Evolutionary conservation across 2,113 vertebrate genomes (phyloP), one percentile per base, ranked within the genome.

Genomic region (Laticauda laticaudata): DNA sequence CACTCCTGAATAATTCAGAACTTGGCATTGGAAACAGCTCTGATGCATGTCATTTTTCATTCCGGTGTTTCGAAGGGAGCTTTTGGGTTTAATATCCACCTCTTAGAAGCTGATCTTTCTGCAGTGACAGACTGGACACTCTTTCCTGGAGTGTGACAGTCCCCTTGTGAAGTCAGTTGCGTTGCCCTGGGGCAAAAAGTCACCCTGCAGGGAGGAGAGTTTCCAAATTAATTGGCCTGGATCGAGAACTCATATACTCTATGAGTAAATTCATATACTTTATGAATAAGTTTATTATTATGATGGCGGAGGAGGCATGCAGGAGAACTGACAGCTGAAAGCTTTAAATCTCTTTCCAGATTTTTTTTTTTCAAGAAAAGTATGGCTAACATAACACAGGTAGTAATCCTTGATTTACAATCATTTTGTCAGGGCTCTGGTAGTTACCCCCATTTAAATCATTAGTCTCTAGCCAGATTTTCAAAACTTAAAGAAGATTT

Each of bases 171-270:
- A 39, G 18, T 18, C 69, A 81, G 6, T 39, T 81, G 34, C 18
- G 18, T 21, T 81, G 34, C 69, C 69, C 69, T 18, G 18, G n/a
- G 69, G 15, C 15, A 39, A 39, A 39, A 81, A 39, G 5, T 34
- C 14, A 34, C 64, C n/a, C 14, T 18, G 69, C 2, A 39, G n/a
- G n/a, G 69, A 34, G 94, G 93, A 75, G 2, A 3, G n/a, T 18
- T 75, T 34, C 69, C 69, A 8, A 34, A 75, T 39, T 75, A 75
- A 34, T 75, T 55, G 93, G 92, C 91, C 95, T 96, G 57, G 95
- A 96, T 93, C 94, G 93, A 59, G 94, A 39, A 39, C 34, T 39
- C 34, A 39, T 39, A 39, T 39, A 39, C 34, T 39, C 34, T 39
- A 39, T 39, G 34, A 39, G 34, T 39, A 39, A 39, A 39, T 39